Percentiles rank a stretch among this genome's conserved stretches.
Evolutionary conservation across 1,140 invertebrate genomes (phyloP).

Genomic region (Gonioctena quinquepunctata): DNA sequence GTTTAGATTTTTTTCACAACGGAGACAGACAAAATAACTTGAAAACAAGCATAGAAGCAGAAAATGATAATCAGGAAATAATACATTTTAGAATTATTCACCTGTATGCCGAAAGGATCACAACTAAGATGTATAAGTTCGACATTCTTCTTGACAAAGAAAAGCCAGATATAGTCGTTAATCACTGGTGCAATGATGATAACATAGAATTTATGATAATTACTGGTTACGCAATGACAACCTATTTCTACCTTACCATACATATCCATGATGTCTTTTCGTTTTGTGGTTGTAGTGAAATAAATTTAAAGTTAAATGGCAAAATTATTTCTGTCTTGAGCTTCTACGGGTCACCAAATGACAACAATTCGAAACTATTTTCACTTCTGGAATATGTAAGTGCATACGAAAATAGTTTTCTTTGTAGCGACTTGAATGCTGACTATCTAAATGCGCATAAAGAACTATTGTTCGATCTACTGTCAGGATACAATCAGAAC

Average conservation of each 20-base stretch:
- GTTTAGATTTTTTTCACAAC: too few species aligned
- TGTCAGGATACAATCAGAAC: too few species aligned
- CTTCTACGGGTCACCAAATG: constrained; percentile 13
- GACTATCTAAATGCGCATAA: too few species aligned
- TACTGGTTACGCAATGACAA: neutral
- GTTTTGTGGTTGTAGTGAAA: neutral
- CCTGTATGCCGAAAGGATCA: neutral
- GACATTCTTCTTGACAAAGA: constrained; percentile 11
- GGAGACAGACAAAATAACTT: too few species aligned
- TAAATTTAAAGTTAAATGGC: neutral
- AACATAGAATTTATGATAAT: neutral
- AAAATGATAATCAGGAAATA: neutral
- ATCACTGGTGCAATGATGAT: constrained; percentile 11
- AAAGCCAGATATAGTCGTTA: constrained; percentile 7
- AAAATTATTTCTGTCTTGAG: constrained; percentile 4
- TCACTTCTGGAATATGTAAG: too few species aligned
- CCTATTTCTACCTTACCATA: neutral
- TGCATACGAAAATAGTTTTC: too few species aligned
- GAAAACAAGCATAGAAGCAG: neutral
- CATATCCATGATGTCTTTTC: neutral
- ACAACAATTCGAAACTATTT: neutral
- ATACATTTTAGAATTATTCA: neutral
- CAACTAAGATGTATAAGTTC: constrained; percentile 8
- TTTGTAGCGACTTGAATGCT: too few species aligned
- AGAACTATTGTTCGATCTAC: too few species aligned